Evolutionary conservation across 1,140 invertebrate species (phyloP), one percentile per base, ranked within the genome.

Genomic region (Diorhabda sublineata): DNA sequence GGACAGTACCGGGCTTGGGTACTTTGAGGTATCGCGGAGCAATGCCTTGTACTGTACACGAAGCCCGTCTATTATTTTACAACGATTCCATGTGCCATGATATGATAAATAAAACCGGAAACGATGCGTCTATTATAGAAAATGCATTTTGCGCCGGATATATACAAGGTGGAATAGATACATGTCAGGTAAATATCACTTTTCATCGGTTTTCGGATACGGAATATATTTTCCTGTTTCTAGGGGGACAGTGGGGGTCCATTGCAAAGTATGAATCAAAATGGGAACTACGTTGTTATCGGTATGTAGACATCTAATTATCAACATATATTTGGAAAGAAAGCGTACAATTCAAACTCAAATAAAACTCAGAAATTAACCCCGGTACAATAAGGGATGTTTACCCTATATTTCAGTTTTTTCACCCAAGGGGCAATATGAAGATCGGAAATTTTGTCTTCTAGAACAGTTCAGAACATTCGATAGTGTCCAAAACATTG

Each of bases 81-180:
- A 47, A 71, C 4, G 74, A 79, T 64, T 26, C 64, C 5, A 65
- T 65, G 5, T 79, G 77, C 58, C 69, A 42, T 8, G 71, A 71
- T 6, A 78, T 78, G 75, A 66, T 79, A 4, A 72, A 72, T 57
- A 60, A 61, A 41, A 68, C 71, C 3, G 75, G 70, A 63, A 73
- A 78, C 58, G 64, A 78, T 69, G 64, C 45, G 3, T 70, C n/a
- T 5, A 58, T 52, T 3, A 64, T 78, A 7, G 66, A 64, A 56
- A 72, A 77, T 47, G 77, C 75, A 56, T 77, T 80, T 69, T 80
- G 79, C 70, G 79, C 79, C 61, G 79, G 79, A 6, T 79, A 80
- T 69, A 60, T 76, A 41, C 67, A 73, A 68, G 79, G 78, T 8
- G 76, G 76, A 44, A 75, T 78, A 9, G 79, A 80, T 64, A 74